Evolutionary conservation across 2,113 vertebrate genomes (phyloP).

Genomic region (Thunnus maccoyii): DNA sequence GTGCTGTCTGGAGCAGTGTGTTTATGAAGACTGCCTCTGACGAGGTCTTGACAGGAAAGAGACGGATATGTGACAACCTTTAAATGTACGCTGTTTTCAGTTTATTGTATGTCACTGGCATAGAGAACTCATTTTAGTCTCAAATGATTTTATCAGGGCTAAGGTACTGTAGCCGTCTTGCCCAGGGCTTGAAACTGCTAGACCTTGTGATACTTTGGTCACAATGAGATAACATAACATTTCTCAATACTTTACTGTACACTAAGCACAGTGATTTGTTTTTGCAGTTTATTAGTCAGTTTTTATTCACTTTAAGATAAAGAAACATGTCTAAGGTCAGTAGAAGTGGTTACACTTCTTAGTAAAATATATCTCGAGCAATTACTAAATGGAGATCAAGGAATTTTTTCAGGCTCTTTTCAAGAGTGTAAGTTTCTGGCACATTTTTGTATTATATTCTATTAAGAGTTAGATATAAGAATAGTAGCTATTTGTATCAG

Average conservation of each 20-base stretch:
- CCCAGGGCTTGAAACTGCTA: conserved; percentile 39
- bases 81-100: conserved; percentile 26
- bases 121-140: conserved; percentile 26
- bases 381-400: conserved; percentile 1
- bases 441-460: neutral
- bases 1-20: conserved; percentile 19
- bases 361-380: conserved; percentile 12
- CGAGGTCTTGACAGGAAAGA: conserved; percentile 39
- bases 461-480: neutral
- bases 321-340: neutral
- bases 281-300: conserved; percentile 4
- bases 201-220: conserved; percentile 54
- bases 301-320: conserved; percentile 25
- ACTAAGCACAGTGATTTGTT: conserved; percentile 6
- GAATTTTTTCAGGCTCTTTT: neutral
- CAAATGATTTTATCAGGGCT: conserved; percentile 38
- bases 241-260: conserved; percentile 34
- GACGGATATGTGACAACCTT: conserved; percentile 32
- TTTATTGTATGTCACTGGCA: conserved; percentile 29
- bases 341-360: neutral
- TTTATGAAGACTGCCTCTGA: conserved; percentile 35
- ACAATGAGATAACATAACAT: conserved; percentile 53
- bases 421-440: neutral
- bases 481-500: neutral
- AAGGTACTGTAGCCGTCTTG: conserved; percentile 45